A percentile compares a stretch with the other conserved stretches of the same genome.
Evolutionary conservation across 23 tunicate species (phyloP).

Genomic region (Aplidium turbinatum): DNA sequence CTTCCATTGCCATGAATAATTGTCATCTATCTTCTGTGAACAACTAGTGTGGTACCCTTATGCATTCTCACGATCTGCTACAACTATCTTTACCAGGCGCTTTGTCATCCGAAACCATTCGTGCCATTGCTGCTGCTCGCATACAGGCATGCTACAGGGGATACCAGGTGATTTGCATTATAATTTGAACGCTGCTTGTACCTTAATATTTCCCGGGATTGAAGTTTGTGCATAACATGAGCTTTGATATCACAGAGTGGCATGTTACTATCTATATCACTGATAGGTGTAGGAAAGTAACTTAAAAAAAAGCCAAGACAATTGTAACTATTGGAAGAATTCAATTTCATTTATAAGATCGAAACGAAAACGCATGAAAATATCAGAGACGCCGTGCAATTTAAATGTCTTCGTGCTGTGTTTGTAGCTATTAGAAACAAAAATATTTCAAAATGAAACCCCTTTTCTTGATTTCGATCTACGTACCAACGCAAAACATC

Average conservation of each 20-base stretch:
- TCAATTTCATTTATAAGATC: too few species aligned
- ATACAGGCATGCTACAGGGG: slow-evolving; percentile 93
- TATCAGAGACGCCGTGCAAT: too few species aligned
- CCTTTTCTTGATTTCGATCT: not conserved
- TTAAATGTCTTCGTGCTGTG: too few species aligned
- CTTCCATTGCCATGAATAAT: too few species aligned
- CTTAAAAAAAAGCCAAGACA: too few species aligned
- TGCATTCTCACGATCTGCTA: too few species aligned
- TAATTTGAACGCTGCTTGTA: not conserved
- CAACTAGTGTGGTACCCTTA: too few species aligned
- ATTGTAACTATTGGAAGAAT: too few species aligned
- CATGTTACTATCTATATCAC: not conserved
- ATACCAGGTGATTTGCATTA: slow-evolving; percentile 25
- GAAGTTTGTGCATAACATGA: too few species aligned
- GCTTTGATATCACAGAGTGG: not conserved
- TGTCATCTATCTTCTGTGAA: too few species aligned
- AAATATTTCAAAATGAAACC: not conserved
- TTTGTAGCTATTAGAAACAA: not conserved
- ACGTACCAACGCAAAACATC: not conserved
- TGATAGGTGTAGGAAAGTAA: not conserved
- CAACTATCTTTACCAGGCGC: too few species aligned
- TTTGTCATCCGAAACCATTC: slow-evolving; percentile 83
- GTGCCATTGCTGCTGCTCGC: slow-evolving; percentile 82
- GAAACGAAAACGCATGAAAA: too few species aligned
- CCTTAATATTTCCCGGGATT: not conserved